Percentiles rank a stretch among this genome's conserved stretches.
These are phyloP conservation scores for Caenorhabditis becei DNA, from an alignment of 2,888 invertebrate genomes.

Conservation along the genomic window DNA sequence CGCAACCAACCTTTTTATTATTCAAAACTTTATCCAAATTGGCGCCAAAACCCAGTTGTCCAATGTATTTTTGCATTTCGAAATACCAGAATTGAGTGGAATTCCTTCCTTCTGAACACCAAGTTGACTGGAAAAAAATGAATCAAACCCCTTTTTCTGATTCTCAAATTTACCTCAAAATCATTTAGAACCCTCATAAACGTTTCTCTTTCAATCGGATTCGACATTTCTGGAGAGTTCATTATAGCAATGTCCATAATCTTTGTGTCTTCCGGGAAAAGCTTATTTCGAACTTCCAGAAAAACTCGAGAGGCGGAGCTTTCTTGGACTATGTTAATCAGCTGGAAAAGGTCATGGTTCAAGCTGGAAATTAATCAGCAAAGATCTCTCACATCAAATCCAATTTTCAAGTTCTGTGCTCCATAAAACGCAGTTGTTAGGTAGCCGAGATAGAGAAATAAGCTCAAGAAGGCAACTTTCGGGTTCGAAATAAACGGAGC, in stretches of 20 bases:
- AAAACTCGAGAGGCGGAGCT: conserved; percentile 71
- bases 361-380: not conserved
- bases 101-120: conserved; percentile 63
- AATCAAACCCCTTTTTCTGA: no score
- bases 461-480: conserved; percentile 44
- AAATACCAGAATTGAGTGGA: conserved; percentile 77
- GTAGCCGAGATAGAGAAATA: conserved; percentile 67
- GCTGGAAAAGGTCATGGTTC: conserved; percentile 59
- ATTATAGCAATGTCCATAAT: conserved; percentile 75
- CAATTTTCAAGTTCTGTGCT: conserved; percentile 68
- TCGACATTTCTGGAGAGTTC: conserved; percentile 72
- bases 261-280: conserved; percentile 50
- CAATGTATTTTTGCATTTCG: conserved; percentile 71
- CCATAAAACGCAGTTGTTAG: conserved; percentile 64
- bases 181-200: conserved; percentile 67
- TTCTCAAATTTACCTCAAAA: conserved; percentile 64
- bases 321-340: conserved; percentile 75
- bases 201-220: conserved; percentile 42
- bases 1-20: conserved; percentile 63
- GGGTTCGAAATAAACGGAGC: conserved; percentile 69
- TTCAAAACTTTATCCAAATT: conserved; percentile 61
- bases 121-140: conserved; percentile 64
- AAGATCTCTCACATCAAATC: conserved; percentile 73
- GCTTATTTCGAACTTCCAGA: conserved; percentile 66
- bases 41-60: conserved; percentile 70